A percentile compares a stretch with the other conserved stretches of the same genome.
phyloP scores from a whole-genome alignment of 1,140 invertebrate genomes.

The Drosophila nebulosa region DNA sequence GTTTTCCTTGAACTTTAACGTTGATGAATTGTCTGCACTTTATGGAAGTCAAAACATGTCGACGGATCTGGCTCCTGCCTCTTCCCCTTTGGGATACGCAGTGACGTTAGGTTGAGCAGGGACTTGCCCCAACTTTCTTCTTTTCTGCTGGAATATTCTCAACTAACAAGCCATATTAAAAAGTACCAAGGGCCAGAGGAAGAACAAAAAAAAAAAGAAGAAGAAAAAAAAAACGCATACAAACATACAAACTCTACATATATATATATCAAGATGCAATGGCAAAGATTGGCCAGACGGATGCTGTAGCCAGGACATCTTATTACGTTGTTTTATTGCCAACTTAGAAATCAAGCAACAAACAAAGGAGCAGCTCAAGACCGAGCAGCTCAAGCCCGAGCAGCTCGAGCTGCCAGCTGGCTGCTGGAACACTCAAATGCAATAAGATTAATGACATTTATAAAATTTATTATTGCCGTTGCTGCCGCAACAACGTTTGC shows the following conservation, averaged over 20 bases:
- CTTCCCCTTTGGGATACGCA: not conserved
- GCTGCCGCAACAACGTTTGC: conserved; percentile 49
- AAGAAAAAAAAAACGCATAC: conserved; percentile 37
- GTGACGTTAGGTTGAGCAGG: not conserved
- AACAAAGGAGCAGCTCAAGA: conserved; percentile 18
- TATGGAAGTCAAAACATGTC: conserved; percentile 66
- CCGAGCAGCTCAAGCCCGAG: too few relatives aligned
- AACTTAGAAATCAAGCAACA: conserved; percentile 48
- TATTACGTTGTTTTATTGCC: conserved; percentile 78
- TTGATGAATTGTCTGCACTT: conserved; percentile 73
- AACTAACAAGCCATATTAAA: conserved; percentile 74
- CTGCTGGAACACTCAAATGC: conserved; percentile 39
- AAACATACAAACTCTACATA: conserved; percentile 14
- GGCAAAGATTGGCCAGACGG: conserved; percentile 36
- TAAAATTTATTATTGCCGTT: conserved; percentile 74
- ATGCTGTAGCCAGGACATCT: conserved; percentile 46
- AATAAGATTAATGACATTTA: conserved; percentile 77
- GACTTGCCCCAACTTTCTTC: not conserved
- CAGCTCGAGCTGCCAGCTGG: not conserved
- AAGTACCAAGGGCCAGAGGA: conserved; percentile 27
- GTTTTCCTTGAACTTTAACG: conserved; percentile 37
- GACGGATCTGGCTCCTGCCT: conserved; percentile 30
- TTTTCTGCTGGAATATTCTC: conserved; percentile 41
- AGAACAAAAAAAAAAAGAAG: conserved; percentile 15
- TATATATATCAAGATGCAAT: conserved; percentile 50